phyloP scores from a whole-genome alignment of 1,140 invertebrate species.

The Pteromalus puparum region DNA sequence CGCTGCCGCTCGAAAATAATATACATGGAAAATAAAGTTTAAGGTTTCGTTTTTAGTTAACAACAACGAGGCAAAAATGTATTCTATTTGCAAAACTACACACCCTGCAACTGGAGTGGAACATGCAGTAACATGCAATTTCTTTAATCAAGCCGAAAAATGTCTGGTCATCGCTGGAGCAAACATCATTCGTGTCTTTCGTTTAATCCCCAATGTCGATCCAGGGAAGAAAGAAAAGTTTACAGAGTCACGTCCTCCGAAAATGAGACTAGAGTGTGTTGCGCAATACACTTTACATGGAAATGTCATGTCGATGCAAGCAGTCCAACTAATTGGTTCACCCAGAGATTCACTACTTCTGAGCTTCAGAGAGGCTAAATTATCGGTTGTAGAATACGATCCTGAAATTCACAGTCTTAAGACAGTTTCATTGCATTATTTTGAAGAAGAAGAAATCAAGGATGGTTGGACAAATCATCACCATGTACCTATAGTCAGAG shows the following conservation, averaged over 20 bases:
- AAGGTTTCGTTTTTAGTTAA: no score
- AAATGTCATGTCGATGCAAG: slow-evolving; percentile 92
- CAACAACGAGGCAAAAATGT: slow-evolving; percentile 81
- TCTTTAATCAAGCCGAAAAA: slow-evolving; percentile 93
- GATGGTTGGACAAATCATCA: slow-evolving; percentile 90
- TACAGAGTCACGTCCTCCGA: slow-evolving; percentile 82
- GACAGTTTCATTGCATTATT: slow-evolving; percentile 98
- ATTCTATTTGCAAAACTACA: slow-evolving; percentile 92
- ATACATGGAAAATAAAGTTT: no score
- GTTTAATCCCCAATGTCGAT: slow-evolving; percentile 89
- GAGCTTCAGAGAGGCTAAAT: slow-evolving; percentile 96
- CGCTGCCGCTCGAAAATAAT: no score
- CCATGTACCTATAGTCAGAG: slow-evolving; percentile 90
- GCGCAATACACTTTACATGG: slow-evolving; percentile 92
- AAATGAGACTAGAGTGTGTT: slow-evolving; percentile 95
- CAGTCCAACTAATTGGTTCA: slow-evolving; percentile 88
- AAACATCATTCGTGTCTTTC: slow-evolving; percentile 94
- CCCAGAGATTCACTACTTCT: slow-evolving; percentile 92
- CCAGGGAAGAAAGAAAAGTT: slow-evolving; percentile 80
- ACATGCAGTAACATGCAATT: slow-evolving; percentile 94
- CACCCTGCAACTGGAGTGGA: slow-evolving; percentile 96
- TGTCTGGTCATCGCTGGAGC: slow-evolving; percentile 94
- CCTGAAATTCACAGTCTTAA: slow-evolving; percentile 92
- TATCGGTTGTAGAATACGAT: slow-evolving; percentile 97
- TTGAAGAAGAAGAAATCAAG: slow-evolving; percentile 98